Base-by-base conservation (phyloP, 2,888 invertebrate species). In the Eupithecia inturbata region DNA sequence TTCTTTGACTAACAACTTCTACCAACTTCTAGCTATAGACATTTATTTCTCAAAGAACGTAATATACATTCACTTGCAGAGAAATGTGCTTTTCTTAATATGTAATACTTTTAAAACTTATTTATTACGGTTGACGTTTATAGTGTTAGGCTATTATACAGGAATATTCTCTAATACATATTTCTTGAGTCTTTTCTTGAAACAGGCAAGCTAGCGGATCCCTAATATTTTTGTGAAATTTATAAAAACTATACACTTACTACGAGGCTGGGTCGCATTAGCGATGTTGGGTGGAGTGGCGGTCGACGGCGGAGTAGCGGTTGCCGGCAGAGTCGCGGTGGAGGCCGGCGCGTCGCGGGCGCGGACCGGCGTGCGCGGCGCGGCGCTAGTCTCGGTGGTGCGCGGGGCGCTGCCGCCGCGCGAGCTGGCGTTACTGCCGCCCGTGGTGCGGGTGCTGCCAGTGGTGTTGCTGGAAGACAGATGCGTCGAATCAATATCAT, bases 351-450 rank as follows among this genome's bases (percentile, higher is more conserved):
- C 73, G 86, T 87, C 73, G 70, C 87, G 79, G 71, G 84, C 71
- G 74, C 85, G 78, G 10, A 82, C 69, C 80, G 86, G 57, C 82
- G 83, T 1, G 81, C 70, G 60, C 81, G 75, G 16, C 80, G 78
- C 64, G 19, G 87, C 79, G 3, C 87, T 73, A 0, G 86, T 69
- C 73, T 85, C 88, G 1, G 85, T 86, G 31, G 82, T 84, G 74
- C 91, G 90, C 7, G 93, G 88, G 0, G 92, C 92, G 66, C 92
- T 92, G 68, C 92, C 90, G 1, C 94, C 92, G 68, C 96, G 95
- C 12, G 95, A 95, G 77, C 95, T 92, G 72, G 84, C 92, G 63
- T 87, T 86, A 63, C 91, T 90, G 71, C 90, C 89, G 0, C 86
- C 88, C 1, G 90, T 86, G 0, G 90, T 85, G 28, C 92, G 89